Conservation (phyloP, 2,113 vertebrate genomes). For the Cacatua alba region DNA sequence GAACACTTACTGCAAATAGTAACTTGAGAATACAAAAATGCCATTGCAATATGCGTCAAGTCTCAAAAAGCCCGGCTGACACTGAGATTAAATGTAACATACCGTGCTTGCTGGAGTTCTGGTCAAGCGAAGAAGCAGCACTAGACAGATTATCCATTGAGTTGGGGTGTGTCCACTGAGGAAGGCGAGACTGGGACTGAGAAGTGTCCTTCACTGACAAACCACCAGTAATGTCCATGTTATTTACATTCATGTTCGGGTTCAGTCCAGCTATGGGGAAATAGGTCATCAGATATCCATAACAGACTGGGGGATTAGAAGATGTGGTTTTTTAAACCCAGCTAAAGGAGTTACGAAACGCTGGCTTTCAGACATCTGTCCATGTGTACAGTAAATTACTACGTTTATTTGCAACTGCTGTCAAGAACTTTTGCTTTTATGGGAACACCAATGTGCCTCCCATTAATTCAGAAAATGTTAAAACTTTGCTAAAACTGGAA, state of each 20-base stretch:
- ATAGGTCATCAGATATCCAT: not conserved
- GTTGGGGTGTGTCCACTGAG: constrained; percentile 98
- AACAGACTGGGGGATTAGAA: not conserved
- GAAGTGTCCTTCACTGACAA: constrained; percentile 93
- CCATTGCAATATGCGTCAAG: not conserved
- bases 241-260: constrained; percentile 95
- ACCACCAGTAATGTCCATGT: constrained; percentile 91
- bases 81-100: not conserved
- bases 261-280: constrained; percentile 89
- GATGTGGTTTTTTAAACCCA: not conserved
- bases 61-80: not conserved
- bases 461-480: not conserved
- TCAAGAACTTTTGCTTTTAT: not conserved
- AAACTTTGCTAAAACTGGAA: not conserved
- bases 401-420: not conserved
- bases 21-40: not conserved
- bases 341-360: not conserved
- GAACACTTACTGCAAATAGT: not conserved
- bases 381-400: not conserved
- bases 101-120: constrained; percentile 95
- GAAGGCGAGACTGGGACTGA: constrained; percentile 96
- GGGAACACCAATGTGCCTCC: not conserved
- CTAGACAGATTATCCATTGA: constrained; percentile 91
- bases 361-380: not conserved
- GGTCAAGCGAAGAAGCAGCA: constrained; percentile 91